These are phyloP conservation scores for Trichomalopsis sarcophagae DNA, from an alignment of 1,140 invertebrate species.

Conservation along the genomic window DNA sequence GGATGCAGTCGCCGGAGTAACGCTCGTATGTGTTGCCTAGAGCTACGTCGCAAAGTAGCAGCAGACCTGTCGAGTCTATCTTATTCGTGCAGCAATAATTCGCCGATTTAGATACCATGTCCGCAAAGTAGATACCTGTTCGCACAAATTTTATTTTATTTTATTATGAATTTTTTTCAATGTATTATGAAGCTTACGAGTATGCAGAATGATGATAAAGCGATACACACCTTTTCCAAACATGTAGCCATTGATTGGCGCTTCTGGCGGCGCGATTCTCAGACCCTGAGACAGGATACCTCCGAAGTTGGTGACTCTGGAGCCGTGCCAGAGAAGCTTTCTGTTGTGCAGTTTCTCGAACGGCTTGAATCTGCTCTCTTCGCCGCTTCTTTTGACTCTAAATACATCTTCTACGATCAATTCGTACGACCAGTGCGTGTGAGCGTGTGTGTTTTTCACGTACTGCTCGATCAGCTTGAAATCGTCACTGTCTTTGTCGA, in stretches of 20 bases:
- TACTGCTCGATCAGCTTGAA: conserved; percentile 87
- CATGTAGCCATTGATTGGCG: conserved; percentile 97
- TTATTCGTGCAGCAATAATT: conserved; percentile 94
- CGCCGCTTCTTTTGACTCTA: conserved; percentile 85
- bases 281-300: conserved; percentile 98
- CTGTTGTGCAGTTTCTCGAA: conserved; percentile 90
- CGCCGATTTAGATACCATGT: conserved; percentile 99
- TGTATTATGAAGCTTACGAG: neutral
- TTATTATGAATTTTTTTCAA: too few species aligned
- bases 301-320: conserved; percentile 93
- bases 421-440: conserved; percentile 86
- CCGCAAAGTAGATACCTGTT: conserved; percentile 90
- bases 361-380: conserved; percentile 87
- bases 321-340: conserved; percentile 97
- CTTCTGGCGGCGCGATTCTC: conserved; percentile 96
- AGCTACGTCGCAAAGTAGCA: conserved; percentile 97
- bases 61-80: conserved; percentile 83
- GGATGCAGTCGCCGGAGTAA: conserved; percentile 81
- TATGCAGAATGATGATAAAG: neutral
- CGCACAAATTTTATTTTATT: neutral
- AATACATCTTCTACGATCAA: conserved; percentile 88
- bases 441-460: conserved; percentile 90
- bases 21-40: conserved; percentile 93
- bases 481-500: conserved; percentile 84
- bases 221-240: conserved; percentile 91